A percentile compares a stretch with the other conserved stretches of the same genome.
Conservation (phyloP, 1,140 invertebrate genomes). For the Aporrectodea caliginosa region DNA sequence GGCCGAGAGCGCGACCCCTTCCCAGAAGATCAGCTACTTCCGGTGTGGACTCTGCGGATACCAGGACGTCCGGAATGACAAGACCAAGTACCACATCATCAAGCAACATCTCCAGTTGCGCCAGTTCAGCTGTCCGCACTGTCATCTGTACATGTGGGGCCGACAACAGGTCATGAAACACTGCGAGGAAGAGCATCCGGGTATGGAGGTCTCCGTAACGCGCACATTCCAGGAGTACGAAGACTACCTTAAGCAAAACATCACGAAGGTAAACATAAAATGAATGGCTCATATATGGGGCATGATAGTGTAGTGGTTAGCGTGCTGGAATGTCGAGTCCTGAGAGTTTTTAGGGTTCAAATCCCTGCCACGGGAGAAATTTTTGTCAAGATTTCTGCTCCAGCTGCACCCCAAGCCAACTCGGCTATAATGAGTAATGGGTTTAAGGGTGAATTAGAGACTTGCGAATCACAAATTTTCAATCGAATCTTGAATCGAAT, state of each 20-base stretch:
- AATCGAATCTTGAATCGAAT: too few relatives aligned
- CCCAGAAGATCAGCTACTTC: conserved; percentile 11
- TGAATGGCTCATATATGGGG: too few relatives aligned
- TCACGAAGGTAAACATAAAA: not conserved
- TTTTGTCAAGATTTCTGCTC: too few relatives aligned
- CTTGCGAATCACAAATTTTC: too few relatives aligned
- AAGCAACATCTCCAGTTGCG: conserved; percentile 22
- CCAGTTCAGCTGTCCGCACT: conserved; percentile 28
- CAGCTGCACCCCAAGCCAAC: too few relatives aligned
- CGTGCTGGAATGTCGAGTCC: too few relatives aligned
- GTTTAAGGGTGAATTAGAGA: too few relatives aligned
- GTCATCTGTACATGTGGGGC: conserved; percentile 24
- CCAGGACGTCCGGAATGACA: conserved; percentile 17
- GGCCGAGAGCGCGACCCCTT: not conserved
- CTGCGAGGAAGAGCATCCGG: conserved; percentile 16
- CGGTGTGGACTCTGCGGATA: conserved; percentile 12
- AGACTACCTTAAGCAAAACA: conserved; percentile 5
- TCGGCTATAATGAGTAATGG: too few relatives aligned
- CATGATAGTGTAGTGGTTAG: too few relatives aligned
- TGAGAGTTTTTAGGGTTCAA: too few relatives aligned
- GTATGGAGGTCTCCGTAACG: conserved; percentile 11
- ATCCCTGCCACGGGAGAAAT: too few relatives aligned
- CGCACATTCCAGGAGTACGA: conserved; percentile 24
- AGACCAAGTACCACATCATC: conserved; percentile 27
- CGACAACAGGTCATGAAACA: conserved; percentile 11